Conservation (phyloP, 2,113 vertebrate species). For the Aramus guarauna region DNA sequence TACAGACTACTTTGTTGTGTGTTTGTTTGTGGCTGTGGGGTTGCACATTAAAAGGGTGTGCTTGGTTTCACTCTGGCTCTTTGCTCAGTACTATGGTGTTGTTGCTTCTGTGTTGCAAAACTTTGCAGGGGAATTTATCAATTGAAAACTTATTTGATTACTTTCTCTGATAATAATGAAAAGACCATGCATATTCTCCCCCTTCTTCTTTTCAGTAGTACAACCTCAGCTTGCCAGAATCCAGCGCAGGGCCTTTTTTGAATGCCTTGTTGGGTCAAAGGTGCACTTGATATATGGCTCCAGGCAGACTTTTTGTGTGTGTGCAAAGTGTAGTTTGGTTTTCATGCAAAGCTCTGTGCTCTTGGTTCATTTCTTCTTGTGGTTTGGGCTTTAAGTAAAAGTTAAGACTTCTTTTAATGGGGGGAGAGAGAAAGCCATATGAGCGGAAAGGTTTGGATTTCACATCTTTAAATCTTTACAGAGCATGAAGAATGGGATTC, state of each 20-base stretch:
- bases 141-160: not conserved
- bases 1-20: not conserved
- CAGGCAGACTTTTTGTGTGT: not conserved
- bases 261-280: not conserved
- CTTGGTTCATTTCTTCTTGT: conserved; percentile 6
- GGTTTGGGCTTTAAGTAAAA: conserved; percentile 20
- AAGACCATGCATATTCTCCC: not conserved
- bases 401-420: not conserved
- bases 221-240: not conserved
- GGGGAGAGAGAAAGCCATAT: not conserved
- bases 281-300: not conserved
- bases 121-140: not conserved
- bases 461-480: conserved; percentile 45
- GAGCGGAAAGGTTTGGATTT: conserved; percentile 34
- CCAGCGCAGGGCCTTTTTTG: not conserved
- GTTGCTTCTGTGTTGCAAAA: not conserved
- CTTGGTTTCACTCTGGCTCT: not conserved
- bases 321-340: not conserved
- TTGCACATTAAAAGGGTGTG: not conserved
- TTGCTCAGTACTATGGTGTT: not conserved
- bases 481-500: conserved; percentile 19
- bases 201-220: not conserved
- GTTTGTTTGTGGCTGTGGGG: not conserved
- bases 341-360: not conserved
- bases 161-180: not conserved